Evolutionary conservation across 2,888 invertebrate genomes (phyloP), one percentile per base, ranked within the genome.

Genomic region (Electrophaes corylata): DNA sequence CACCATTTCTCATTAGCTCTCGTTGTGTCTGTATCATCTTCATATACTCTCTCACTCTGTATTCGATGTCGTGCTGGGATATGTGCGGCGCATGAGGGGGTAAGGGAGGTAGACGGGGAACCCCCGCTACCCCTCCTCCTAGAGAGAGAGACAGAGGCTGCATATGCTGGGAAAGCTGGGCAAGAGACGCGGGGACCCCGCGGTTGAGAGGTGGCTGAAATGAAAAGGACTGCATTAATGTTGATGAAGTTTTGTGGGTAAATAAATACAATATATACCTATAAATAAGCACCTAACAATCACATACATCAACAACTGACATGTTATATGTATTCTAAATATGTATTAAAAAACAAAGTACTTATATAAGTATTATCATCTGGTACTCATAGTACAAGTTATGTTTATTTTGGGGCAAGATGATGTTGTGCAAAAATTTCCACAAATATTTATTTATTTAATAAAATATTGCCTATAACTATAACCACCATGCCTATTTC

Each of bases 41-140:
- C 74, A 96, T 93, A 79, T 96, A 96, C 72, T 96, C 96, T 74
- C 95, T 93, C 92, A 96, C 95, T 20, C 96, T 93, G 59, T 94
- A 95, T 78, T 96, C 96, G 60, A 96, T 93, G 75, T 96, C 96
- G 62, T 94, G 94, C 67, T 94, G 94, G 5, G 94, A 91, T 55
- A 94, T 88, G 65, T 94, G 94, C 10, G 93, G 93, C 50, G 84
- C 71, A 86, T 92, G 87, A 79, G 85, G 66, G 78, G 92, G 83
- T 79, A 93, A 52, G 79, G 93, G 93, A 83, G 92, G 91, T 91
- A 92, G 74, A 72, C 94, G 93, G 39, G 94, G 94, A 0, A 93
- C 91, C 0, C 93, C 93, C 41, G 87, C 89, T 46, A 92, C 91
- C 1, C 93, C 90, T 8, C 82, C 84, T 40, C 82, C 92, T 31